A percentile compares a stretch with the other conserved stretches of the same genome.
These are phyloP conservation scores for Eugnorisma glareosa DNA, from an alignment of 2,888 invertebrate species.

Conservation along the genomic window DNA sequence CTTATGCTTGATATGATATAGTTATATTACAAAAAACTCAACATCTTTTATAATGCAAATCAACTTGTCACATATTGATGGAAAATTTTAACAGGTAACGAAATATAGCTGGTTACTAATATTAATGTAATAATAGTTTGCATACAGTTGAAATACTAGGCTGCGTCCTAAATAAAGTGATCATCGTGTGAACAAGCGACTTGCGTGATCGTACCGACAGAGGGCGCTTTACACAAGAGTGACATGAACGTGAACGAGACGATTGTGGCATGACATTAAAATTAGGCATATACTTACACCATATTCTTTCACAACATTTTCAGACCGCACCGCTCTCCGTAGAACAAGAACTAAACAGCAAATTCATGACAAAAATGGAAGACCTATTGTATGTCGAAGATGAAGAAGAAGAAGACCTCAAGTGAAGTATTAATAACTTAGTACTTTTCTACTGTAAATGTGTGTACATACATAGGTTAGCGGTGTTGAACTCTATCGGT, in stretches of 20 bases:
- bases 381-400: conserved; percentile 86
- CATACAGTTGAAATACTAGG: background rate
- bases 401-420: conserved; percentile 86
- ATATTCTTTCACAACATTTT: conserved; percentile 32
- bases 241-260: background rate
- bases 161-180: background rate
- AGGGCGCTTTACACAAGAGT: background rate
- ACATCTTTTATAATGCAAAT: background rate
- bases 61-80: background rate
- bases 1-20: background rate
- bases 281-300: conserved; percentile 9
- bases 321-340: conserved; percentile 77
- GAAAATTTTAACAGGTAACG: conserved; percentile 25
- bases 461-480: conserved; percentile 69
- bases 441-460: conserved; percentile 67
- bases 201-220: background rate
- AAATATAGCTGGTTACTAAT: background rate
- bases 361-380: conserved; percentile 86
- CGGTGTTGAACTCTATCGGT: conserved; percentile 54
- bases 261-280: background rate
- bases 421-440: conserved; percentile 71
- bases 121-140: background rate
- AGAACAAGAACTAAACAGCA: conserved; percentile 81
- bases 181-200: background rate
- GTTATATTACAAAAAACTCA: background rate